phyloP scores from a whole-genome alignment of 2,797 vertebrate genomes.

The Coccyzus lansbergi region DNA sequence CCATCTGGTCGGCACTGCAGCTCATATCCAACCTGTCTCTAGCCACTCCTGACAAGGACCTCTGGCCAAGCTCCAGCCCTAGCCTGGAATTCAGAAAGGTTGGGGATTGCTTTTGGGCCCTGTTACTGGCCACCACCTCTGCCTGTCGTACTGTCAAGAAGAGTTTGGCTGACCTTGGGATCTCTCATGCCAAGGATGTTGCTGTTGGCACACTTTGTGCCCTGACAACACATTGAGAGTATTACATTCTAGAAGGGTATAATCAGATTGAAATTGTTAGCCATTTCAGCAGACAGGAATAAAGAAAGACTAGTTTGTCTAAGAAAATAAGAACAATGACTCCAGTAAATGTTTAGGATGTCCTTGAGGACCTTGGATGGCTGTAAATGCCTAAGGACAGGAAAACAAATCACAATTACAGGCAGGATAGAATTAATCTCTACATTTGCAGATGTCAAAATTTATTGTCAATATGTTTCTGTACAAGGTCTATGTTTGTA shows the following conservation, averaged over 20 bases:
- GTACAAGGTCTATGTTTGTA: too few relatives aligned
- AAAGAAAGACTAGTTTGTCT: not conserved
- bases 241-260: not conserved
- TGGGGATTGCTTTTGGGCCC: not conserved
- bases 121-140: not conserved
- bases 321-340: not conserved
- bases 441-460: not conserved
- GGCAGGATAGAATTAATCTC: not conserved
- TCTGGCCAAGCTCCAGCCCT: not conserved
- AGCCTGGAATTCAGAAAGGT: not conserved
- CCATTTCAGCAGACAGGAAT: not conserved
- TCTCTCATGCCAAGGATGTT: not conserved
- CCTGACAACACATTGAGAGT: not conserved
- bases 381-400: not conserved
- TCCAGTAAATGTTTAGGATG: not conserved
- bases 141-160: not conserved
- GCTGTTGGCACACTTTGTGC: not conserved
- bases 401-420: not conserved
- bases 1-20: too few relatives aligned
- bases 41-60: not conserved
- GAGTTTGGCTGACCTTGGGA: fast-evolving
- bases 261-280: not conserved
- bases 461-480: not conserved
- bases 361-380: not conserved
- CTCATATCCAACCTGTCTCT: not conserved